Base-by-base conservation (phyloP, 2,113 vertebrate species). In the Paraplagusia blochii region DNA sequence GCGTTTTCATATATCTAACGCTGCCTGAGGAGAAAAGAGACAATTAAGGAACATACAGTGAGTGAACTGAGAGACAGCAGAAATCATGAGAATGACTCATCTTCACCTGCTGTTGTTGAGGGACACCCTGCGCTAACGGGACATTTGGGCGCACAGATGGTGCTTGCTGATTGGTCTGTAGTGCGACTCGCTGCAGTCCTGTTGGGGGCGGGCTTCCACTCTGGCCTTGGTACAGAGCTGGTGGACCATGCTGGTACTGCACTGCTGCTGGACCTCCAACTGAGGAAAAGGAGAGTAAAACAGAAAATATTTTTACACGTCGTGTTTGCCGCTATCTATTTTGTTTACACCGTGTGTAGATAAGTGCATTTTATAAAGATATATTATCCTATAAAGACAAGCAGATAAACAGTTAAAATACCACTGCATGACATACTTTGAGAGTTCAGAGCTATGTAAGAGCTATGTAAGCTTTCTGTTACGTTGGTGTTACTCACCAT, bases 131-230 rank as follows among this genome's bases (percentile, higher is more conserved):
- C 12, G 83, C 74, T 66, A 90, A 36, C 8, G 81, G 77, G 38
- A 86, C 87, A 2, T 80, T 16, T 8, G 76, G 58, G 35, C 77
- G 88, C 39, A 69, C 52, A 9, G 89, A 77, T 36, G 76, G 22
- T 74, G 77, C 63, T 70, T 92, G 93, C 81, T 92, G 92, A 87
- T 89, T 91, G 64, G 93, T 77, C 68, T 90, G 84, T 84, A 97
- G 53, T 69, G 93, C 83, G 45, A 90, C 90, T 53, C 95, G 90
- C 46, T 92, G 85, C 75, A 95, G 58, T 58, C 2, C 66, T 5
- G 93, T 90, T 35, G 96, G 92, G 2, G 95, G 94, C 4, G 95
- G 95, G 58, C 94, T 93, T 75, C 85, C 93, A 68, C 91, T 93
- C 0, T 95, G 88, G 73, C 91, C 92, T 56, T 94, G 93, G 87